Conservation (phyloP, 1,140 invertebrate genomes). For the Akabosia matsudoensis region DNA sequence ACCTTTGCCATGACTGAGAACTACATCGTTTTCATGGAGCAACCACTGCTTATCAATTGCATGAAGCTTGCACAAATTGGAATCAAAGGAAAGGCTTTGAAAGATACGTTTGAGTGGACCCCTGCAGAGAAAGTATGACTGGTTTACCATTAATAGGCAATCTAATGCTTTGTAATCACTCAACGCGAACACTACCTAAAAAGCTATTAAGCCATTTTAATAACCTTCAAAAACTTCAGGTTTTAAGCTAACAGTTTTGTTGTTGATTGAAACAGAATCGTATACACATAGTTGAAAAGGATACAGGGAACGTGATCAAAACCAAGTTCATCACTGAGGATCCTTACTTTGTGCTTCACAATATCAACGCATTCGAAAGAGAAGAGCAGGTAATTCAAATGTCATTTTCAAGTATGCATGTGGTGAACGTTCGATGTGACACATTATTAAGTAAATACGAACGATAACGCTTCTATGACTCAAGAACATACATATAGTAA, state of each 20-base stretch:
- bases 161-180: too few relatives aligned
- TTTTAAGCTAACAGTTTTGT: background rate
- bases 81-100: conserved; percentile 51
- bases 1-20: conserved; percentile 59
- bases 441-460: too few relatives aligned
- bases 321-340: conserved; percentile 51
- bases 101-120: conserved; percentile 55
- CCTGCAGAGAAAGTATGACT: conserved; percentile 50
- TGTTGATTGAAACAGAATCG: conserved; percentile 47
- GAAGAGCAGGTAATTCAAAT: conserved; percentile 50
- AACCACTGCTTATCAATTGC: conserved; percentile 54
- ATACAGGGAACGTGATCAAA: conserved; percentile 52
- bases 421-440: too few relatives aligned
- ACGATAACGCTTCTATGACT: too few relatives aligned
- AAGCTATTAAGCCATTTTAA: too few relatives aligned
- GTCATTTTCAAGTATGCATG: background rate
- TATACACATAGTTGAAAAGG: conserved; percentile 54
- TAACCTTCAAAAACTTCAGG: too few relatives aligned
- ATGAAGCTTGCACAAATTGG: conserved; percentile 52
- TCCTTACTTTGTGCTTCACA: conserved; percentile 58
- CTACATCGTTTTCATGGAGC: conserved; percentile 57
- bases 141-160: too few relatives aligned
- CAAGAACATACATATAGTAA: too few relatives aligned
- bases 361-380: conserved; percentile 58
- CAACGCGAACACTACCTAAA: too few relatives aligned